Conservation (phyloP, 1,140 invertebrate species). For the Macrobrachium nipponense region DNA sequence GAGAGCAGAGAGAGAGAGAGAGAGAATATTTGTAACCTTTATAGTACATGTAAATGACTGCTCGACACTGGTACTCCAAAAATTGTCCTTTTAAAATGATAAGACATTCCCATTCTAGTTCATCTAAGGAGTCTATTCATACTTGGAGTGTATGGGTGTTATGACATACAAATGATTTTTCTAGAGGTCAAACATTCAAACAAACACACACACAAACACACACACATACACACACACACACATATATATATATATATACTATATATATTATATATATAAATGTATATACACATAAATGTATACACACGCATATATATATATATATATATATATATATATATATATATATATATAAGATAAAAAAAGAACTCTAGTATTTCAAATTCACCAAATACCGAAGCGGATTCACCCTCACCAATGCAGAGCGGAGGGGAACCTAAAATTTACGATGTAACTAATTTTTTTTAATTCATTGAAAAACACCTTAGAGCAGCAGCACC, state of each 20-base stretch:
- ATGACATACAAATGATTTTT: no score
- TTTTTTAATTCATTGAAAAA: no score
- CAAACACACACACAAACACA: background rate
- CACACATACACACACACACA: background rate
- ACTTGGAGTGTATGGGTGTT: no score
- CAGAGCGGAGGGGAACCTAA: no score
- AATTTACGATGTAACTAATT: no score
- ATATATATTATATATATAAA: slow-evolving; percentile 9
- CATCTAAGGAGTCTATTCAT: no score
- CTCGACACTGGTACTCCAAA: no score
- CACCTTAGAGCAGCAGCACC: no score
- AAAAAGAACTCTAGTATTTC: background rate
- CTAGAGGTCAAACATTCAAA: background rate
- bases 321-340: slow-evolving; percentile 40
- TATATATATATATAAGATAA: slow-evolving; percentile 1
- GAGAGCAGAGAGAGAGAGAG: slow-evolving; percentile 3
- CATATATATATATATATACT: slow-evolving; percentile 22
- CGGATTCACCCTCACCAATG: no score
- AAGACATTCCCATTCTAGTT: no score
- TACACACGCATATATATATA: slow-evolving; percentile 32
- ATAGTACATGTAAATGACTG: background rate
- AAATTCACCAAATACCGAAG: no score
- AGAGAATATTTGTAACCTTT: no score
- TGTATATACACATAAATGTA: slow-evolving; percentile 16
- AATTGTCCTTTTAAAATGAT: background rate